phyloP scores from a whole-genome alignment of 2,888 invertebrate species.

The Eugnorisma glareosa region DNA sequence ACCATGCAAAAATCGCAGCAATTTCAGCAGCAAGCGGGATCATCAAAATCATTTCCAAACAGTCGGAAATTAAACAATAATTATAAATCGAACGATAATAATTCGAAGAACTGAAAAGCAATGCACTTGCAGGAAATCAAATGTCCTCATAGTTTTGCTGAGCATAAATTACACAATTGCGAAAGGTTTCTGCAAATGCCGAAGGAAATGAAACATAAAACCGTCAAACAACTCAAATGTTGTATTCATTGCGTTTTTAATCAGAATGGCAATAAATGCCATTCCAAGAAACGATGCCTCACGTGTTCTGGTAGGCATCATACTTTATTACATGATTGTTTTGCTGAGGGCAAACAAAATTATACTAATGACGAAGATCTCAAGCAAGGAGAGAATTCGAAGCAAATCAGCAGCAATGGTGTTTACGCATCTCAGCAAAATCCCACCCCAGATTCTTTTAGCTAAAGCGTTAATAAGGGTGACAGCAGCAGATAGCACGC shows the following conservation, averaged over 20 bases:
- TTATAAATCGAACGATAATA: too few relatives aligned
- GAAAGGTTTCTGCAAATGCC: not conserved
- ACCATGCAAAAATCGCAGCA: too few relatives aligned
- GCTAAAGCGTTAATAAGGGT: slow-evolving; percentile 1
- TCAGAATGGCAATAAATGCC: not conserved
- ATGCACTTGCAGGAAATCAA: too few relatives aligned
- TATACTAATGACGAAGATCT: not conserved
- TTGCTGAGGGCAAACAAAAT: slow-evolving; percentile 1
- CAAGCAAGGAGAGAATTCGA: slow-evolving; percentile 1
- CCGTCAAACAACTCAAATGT: not conserved
- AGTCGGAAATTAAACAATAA: too few relatives aligned
- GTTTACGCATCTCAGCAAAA: not conserved
- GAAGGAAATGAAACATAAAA: slow-evolving; percentile 3
- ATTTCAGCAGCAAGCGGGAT: too few relatives aligned
- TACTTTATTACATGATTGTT: slow-evolving; percentile 2
- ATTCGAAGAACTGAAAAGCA: too few relatives aligned
- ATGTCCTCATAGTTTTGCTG: not conserved
- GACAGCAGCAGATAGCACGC: not conserved
- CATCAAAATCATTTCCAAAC: too few relatives aligned
- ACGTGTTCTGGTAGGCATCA: not conserved
- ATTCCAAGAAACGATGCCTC: not conserved
- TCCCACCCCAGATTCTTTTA: not conserved
- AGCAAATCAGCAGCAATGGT: not conserved
- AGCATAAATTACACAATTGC: not conserved
- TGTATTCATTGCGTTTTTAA: slow-evolving; percentile 4